Conservation (phyloP, 2,797 vertebrate genomes). For the Paguma larvata region DNA sequence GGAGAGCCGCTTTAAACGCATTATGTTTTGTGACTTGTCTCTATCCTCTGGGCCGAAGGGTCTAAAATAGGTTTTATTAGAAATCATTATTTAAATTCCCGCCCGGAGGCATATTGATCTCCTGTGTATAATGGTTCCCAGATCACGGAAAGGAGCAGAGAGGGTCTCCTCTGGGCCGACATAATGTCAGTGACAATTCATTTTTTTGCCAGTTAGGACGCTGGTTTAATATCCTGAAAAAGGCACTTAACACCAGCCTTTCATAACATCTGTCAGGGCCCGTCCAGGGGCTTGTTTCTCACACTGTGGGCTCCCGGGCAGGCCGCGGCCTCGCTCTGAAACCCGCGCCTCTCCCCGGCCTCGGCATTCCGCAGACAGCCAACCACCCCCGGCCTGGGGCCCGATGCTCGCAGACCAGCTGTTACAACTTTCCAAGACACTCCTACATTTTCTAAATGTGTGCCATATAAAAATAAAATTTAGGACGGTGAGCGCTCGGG, state of each 20-base stretch:
- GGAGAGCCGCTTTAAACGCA: constrained; percentile 83
- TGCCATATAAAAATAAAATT: constrained; percentile 88
- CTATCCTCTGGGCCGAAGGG: constrained; percentile 85
- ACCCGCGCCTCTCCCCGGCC: constrained; percentile 71
- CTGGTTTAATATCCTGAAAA: constrained; percentile 92
- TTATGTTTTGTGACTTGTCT: constrained; percentile 87
- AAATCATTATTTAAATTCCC: constrained; percentile 91
- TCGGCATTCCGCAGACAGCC: constrained; percentile 82
- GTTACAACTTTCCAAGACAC: constrained; percentile 87
- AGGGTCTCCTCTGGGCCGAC: constrained; percentile 85
- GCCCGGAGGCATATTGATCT: constrained; percentile 88
- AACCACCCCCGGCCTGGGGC: constrained; percentile 32
- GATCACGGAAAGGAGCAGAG: constrained; percentile 88
- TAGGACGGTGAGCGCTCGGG: constrained; percentile 72
- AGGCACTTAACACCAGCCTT: constrained; percentile 89
- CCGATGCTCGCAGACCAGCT: constrained; percentile 85
- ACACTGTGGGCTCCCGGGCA: constrained; percentile 81
- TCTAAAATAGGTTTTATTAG: constrained; percentile 91
- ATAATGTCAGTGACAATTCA: constrained; percentile 91
- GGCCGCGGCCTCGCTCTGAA: constrained; percentile 77
- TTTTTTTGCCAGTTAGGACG: constrained; percentile 89
- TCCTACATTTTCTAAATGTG: constrained; percentile 89
- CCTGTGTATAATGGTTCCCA: constrained; percentile 89
- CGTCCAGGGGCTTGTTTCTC: constrained; percentile 81
- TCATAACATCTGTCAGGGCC: constrained; percentile 88